Conservation (phyloP, 2,888 invertebrate species). For the Amphipyra tragopoginis region DNA sequence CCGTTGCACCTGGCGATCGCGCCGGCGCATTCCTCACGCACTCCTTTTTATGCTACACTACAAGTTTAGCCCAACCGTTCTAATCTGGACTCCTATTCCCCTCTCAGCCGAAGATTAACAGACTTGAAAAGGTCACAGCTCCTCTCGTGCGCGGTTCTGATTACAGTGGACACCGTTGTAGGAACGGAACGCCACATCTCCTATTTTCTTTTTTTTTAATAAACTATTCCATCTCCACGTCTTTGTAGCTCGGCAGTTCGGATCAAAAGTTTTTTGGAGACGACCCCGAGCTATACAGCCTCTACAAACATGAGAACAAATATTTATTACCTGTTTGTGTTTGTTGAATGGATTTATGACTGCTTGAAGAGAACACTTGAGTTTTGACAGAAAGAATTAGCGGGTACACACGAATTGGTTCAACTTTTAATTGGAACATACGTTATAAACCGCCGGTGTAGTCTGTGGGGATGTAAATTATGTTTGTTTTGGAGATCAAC, state of each 20-base stretch:
- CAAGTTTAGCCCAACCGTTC: slow-evolving; percentile 78
- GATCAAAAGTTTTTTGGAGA: slow-evolving; percentile 73
- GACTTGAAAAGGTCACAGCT: slow-evolving; percentile 68
- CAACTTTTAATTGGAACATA: slow-evolving; percentile 65
- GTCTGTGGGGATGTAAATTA: slow-evolving; percentile 35
- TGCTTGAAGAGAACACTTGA: slow-evolving; percentile 68
- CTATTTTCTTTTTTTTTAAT: slow-evolving; percentile 77
- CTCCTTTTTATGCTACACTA: slow-evolving; percentile 87
- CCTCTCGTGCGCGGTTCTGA: slow-evolving; percentile 63
- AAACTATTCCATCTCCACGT: slow-evolving; percentile 76
- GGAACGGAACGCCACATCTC: slow-evolving; percentile 77
- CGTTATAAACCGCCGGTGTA: slow-evolving; percentile 43
- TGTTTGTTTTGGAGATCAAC: slow-evolving; percentile 30
- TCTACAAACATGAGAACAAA: slow-evolving; percentile 71
- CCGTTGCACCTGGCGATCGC: slow-evolving; percentile 87
- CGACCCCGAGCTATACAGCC: slow-evolving; percentile 56
- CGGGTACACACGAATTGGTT: slow-evolving; percentile 73
- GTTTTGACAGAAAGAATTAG: slow-evolving; percentile 74
- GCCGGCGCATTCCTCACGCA: slow-evolving; percentile 87
- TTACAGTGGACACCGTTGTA: slow-evolving; percentile 66
- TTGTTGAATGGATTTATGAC: slow-evolving; percentile 77
- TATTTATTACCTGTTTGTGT: slow-evolving; percentile 75
- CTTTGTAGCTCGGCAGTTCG: slow-evolving; percentile 74
- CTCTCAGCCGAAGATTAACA: slow-evolving; percentile 62
- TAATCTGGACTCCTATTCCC: slow-evolving; percentile 69